Percentiles rank a stretch among this genome's conserved stretches.
phyloP scores from a whole-genome alignment of 2,888 invertebrate species.

The Diachrysia chrysitis region DNA sequence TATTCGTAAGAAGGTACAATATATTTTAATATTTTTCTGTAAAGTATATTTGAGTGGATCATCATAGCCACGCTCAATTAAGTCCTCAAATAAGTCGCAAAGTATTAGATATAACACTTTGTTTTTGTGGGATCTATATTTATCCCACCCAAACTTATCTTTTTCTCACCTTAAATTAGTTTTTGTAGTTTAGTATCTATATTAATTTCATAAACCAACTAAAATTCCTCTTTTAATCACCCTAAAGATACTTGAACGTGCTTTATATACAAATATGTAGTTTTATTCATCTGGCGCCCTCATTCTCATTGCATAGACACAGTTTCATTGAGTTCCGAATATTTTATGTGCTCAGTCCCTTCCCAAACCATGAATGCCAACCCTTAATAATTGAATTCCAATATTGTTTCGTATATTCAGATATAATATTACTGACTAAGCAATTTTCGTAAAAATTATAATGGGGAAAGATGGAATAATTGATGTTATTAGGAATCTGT shows the following conservation, averaged over 20 bases:
- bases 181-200: background rate
- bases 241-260: conserved; percentile 10
- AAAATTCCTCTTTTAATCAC: background rate
- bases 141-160: too few relatives aligned
- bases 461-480: background rate
- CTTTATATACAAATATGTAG: conserved; percentile 11
- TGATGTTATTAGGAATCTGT: background rate
- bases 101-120: too few relatives aligned
- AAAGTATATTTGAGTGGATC: too few relatives aligned
- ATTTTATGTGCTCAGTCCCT: conserved; percentile 41
- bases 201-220: background rate
- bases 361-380: conserved; percentile 28
- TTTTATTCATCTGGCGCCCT: conserved; percentile 23
- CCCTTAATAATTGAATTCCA: conserved; percentile 55
- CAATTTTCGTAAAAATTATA: background rate
- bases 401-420: background rate
- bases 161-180: too few relatives aligned
- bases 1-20: background rate
- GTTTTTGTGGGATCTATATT: too few relatives aligned
- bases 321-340: conserved; percentile 45
- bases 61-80: too few relatives aligned
- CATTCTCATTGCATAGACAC: conserved; percentile 17
- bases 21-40: too few relatives aligned
- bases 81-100: too few relatives aligned
- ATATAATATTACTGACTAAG: background rate